Conservation (phyloP, 2,797 vertebrate genomes). For the Garrulus glandarius region DNA sequence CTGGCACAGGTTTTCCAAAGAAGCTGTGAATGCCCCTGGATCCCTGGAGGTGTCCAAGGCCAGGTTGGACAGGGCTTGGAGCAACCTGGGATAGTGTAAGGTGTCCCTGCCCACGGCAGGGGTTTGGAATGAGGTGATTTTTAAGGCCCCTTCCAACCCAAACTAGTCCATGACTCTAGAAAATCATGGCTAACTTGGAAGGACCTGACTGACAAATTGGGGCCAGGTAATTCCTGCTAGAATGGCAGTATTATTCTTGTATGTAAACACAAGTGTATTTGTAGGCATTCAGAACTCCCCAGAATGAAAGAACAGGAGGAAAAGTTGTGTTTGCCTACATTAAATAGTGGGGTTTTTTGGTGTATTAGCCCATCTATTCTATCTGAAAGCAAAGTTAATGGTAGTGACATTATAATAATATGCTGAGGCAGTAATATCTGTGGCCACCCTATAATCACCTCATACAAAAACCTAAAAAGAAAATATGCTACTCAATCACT, state of each 20-base stretch:
- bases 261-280: not conserved
- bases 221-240: not conserved
- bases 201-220: not conserved
- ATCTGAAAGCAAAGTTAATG: not conserved
- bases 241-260: not conserved
- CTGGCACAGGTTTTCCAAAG: accelerated
- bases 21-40: not conserved
- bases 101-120: not conserved
- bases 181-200: not conserved
- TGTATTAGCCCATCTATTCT: not conserved
- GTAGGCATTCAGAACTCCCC: not conserved
- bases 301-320: not conserved
- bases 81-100: accelerated
- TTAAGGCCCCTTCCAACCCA: not conserved
- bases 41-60: not conserved
- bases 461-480: not conserved
- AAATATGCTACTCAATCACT: not conserved
- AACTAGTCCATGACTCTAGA: not conserved
- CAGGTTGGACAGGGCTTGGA: accelerated
- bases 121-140: not conserved
- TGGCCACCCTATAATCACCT: not conserved
- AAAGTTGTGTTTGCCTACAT: not conserved
- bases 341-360: not conserved
- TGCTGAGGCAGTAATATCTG: not conserved
- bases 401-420: not conserved